Base-by-base conservation (phyloP, 1,140 invertebrate genomes). In the Drosophila funebris region DNA sequence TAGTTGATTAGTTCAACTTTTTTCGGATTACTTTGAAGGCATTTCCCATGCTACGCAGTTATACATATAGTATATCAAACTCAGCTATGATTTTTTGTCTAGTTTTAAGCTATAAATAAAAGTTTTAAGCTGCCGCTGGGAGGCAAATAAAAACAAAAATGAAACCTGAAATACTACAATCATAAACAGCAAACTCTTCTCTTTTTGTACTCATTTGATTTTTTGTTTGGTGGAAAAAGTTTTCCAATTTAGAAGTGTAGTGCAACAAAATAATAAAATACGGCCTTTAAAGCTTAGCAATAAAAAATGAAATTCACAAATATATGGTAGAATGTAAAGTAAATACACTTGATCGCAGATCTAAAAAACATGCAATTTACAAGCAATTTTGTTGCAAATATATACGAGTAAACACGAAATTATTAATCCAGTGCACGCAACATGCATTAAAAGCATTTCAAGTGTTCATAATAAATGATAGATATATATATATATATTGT, bases 221-320 rank as follows among this genome's bases (percentile, higher is more conserved):
- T 61, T 29, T 29, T 33, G 24, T 53, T 72, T 50, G 18, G 4
- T 14, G 20, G n/a, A 24, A 60, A 72, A 80, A 80, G 56, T 80
- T 80, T 80, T 80, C 67, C 61, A 80, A 80, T 80, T 76, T 80
- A 72, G 77, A 76, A 41, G 58, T 39, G 29, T 66, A 73, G 27
- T 7, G 20, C 1, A 20, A 18, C 16, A 16, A 18, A 18, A 41
- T 14, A 6, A n/a, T 2, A 24, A 18, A 13, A 6, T 29, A 14
- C 4, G 31, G 9, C 14, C 29, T 37, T 48, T 27, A 53, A 53
- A 31, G 43, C 56, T 24, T 6, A n/a, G 18, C 9, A 24, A 11
- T 11, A 9, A 36, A 13, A 36, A 36, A 13, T n/a, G n/a, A 9
- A n/a, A 27, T 20, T 7, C 4, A 36, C 8, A 67, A 48, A 57